Evolutionary conservation across 2,888 invertebrate species (phyloP).

Genomic region (Plebejus melissa): DNA sequence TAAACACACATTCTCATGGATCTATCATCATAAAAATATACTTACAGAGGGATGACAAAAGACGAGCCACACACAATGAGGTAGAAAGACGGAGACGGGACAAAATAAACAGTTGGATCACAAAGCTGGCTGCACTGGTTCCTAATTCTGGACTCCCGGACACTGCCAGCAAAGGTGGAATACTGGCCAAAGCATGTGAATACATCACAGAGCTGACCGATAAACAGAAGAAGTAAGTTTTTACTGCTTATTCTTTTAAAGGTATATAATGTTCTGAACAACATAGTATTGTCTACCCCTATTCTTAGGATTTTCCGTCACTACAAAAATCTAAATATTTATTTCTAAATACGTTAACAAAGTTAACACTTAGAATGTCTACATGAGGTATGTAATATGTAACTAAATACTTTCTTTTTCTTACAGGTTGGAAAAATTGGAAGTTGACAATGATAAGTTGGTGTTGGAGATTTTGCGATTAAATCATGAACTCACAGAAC

Average conservation of each 20-base stretch:
- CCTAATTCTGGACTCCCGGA: slow-evolving; percentile 84
- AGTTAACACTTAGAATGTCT: no score
- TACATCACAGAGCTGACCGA: slow-evolving; percentile 92
- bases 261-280: no score
- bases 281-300: no score
- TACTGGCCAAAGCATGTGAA: slow-evolving; percentile 96
- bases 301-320: no score
- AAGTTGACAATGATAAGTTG: slow-evolving; percentile 85
- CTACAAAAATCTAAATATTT: no score
- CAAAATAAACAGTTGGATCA: slow-evolving; percentile 98
- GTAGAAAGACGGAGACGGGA: slow-evolving; percentile 95
- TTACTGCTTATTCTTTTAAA: not conserved
- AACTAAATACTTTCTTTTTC: not conserved
- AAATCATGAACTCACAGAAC: slow-evolving; percentile 84
- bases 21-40: not conserved
- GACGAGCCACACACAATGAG: slow-evolving; percentile 96
- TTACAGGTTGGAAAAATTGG: slow-evolving; percentile 68
- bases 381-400: no score
- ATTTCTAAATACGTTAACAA: no score
- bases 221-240: slow-evolving; percentile 83
- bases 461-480: slow-evolving; percentile 84
- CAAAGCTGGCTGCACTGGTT: slow-evolving; percentile 92
- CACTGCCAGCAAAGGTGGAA: slow-evolving; percentile 93
- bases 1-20: not conserved
- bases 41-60: slow-evolving; percentile 88